phyloP scores from a whole-genome alignment of 2,797 vertebrate genomes.

The Poeciliopsis turneri region DNA sequence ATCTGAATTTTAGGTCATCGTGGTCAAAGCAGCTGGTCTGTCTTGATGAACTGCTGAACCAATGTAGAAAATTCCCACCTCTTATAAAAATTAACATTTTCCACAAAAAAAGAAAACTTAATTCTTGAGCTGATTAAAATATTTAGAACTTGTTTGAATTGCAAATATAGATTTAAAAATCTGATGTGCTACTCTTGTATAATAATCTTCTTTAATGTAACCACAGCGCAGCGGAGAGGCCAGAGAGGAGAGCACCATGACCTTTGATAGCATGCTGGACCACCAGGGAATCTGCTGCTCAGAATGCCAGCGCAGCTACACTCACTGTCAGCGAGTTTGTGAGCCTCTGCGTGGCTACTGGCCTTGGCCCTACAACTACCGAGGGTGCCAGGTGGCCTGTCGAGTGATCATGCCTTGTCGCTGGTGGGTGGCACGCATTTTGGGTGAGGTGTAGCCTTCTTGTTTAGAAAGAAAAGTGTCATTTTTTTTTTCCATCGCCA shows the following conservation, averaged over 20 bases:
- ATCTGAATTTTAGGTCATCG: constrained; percentile 56
- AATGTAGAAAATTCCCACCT: constrained; percentile 52
- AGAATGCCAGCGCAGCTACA: constrained; percentile 90
- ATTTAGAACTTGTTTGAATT: constrained; percentile 57
- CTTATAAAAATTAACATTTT: constrained; percentile 63
- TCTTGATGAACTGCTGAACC: constrained; percentile 58
- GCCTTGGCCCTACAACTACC: constrained; percentile 92
- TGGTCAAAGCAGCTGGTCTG: constrained; percentile 53
- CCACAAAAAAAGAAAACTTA: constrained; percentile 50
- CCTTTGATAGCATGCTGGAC: constrained; percentile 94
- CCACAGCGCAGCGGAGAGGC: constrained; percentile 82
- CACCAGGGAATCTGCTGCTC: constrained; percentile 93
- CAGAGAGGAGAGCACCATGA: constrained; percentile 83
- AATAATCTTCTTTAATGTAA: constrained; percentile 49
- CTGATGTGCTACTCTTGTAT: constrained; percentile 29
- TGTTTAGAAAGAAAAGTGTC: constrained; percentile 5
- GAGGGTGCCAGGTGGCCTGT: constrained; percentile 89
- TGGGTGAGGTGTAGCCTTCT: constrained; percentile 84
- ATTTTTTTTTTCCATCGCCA: not conserved
- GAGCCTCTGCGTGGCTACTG: constrained; percentile 89
- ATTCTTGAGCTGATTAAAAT: constrained; percentile 33
- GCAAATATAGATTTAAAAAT: constrained; percentile 47
- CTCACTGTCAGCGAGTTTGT: constrained; percentile 91
- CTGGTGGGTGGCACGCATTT: constrained; percentile 94
- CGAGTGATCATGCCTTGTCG: constrained; percentile 93